A percentile compares a stretch with the other conserved stretches of the same genome.
phyloP scores from a whole-genome alignment of 2,888 invertebrate species.

The Lottia gigantea region DNA sequence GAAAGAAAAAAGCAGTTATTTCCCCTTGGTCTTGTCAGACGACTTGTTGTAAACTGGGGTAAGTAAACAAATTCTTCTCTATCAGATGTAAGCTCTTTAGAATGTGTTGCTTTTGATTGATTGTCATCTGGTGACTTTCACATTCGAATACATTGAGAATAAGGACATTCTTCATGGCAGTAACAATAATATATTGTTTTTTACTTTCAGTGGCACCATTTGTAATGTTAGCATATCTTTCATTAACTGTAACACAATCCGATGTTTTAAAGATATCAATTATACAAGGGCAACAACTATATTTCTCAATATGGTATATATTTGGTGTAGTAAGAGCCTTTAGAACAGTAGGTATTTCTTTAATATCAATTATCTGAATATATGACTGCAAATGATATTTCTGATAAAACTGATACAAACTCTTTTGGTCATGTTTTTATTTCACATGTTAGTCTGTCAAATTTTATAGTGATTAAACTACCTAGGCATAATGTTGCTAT shows the following conservation, averaged over 20 bases:
- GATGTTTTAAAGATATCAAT: constrained; percentile 38
- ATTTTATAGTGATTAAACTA: too few species aligned
- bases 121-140: too few species aligned
- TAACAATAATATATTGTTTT: neutral
- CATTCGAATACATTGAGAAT: too few species aligned
- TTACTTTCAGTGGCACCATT: constrained; percentile 53
- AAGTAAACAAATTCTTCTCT: constrained; percentile 24
- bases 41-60: constrained; percentile 58
- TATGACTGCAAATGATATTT: too few species aligned
- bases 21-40: constrained; percentile 48
- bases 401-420: too few species aligned
- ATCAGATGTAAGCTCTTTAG: too few species aligned
- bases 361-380: neutral
- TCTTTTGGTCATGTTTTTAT: too few species aligned
- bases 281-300: constrained; percentile 31
- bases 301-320: constrained; percentile 47
- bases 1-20: constrained; percentile 43
- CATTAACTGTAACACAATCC: constrained; percentile 38
- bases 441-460: too few species aligned
- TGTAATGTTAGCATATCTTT: constrained; percentile 56
- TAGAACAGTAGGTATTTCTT: constrained; percentile 55
- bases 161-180: too few species aligned
- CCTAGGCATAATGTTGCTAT: too few species aligned
- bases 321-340: constrained; percentile 57
- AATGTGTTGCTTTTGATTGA: too few species aligned